Evolutionary conservation across 2,113 vertebrate genomes (phyloP), one percentile per base, ranked within the genome.

Genomic region (Rhagologus leucostigma): DNA sequence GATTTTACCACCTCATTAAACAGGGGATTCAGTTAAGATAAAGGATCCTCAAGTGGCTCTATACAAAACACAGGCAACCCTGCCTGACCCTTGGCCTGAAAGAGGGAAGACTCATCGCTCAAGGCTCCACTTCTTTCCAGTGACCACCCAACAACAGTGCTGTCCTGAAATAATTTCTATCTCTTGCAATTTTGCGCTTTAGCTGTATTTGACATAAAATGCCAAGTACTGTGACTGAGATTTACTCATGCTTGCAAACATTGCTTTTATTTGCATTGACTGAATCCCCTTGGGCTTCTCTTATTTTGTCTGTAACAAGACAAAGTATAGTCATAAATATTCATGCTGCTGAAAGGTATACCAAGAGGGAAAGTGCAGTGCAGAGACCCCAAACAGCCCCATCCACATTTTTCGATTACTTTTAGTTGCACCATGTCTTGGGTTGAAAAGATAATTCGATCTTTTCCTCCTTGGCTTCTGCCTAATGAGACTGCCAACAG

Each of bases 251-350:
- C 84, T 97, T 95, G 89, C 90, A 84, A 96, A 93, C 82, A 55
- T 84, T 75, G 91, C 85, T 97, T 96, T 95, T 95, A 96, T 91
- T 91, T 74, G 89, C 83, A 62, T 65, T 63, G 87, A 96, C 94
- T 86, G 69, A 93, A 95, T 80, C 74, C 74, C 80, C 89, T 85
- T 92, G 91, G 68, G 82, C 88, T 49, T 82, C 82, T 90, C 85
- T 77, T 97, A 96, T 75, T 95, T 96, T 90, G 68, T 94, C 60
- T 88, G 60, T 81, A 91, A 81, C 52, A 60, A 80, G 67, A 89
- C 63, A 62, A 33, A 63, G 19, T 63, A 44, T 26, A 77, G 64
- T 50, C 63, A 41, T 84, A 94, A 96, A 85, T 89, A 90, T 93
- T 94, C 41, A 84, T 63, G 78, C 63, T 77, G n/a, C 65, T 33